These are phyloP conservation scores for Sinelater perroti DNA, from an alignment of 2,888 invertebrate genomes.

Conservation along the genomic window DNA sequence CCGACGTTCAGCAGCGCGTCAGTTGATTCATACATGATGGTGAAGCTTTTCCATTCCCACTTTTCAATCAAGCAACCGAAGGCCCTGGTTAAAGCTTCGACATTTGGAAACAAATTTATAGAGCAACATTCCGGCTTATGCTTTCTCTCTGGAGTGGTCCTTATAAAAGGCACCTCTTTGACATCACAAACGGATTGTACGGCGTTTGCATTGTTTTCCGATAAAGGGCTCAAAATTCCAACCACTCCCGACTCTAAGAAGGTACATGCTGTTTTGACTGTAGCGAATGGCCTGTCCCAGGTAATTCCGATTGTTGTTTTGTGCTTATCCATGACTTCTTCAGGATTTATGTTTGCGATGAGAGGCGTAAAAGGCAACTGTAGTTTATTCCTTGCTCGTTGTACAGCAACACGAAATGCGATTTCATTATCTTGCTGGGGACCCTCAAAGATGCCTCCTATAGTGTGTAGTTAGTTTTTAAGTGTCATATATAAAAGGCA, in stretches of 20 bases:
- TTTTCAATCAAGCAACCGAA: slow-evolving; percentile 75
- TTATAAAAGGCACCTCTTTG: slow-evolving; percentile 73
- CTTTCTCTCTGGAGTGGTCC: slow-evolving; percentile 65
- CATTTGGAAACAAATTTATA: slow-evolving; percentile 24
- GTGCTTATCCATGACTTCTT: slow-evolving; percentile 6
- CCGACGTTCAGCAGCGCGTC: slow-evolving; percentile 65
- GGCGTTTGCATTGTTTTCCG: slow-evolving; percentile 64
- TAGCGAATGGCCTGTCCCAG: slow-evolving; percentile 22
- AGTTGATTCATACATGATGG: slow-evolving; percentile 80
- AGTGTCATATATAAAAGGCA: background rate
- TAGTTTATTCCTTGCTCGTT: background rate
- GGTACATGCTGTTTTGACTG: slow-evolving; percentile 19
- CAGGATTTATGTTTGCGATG: slow-evolving; percentile 11
- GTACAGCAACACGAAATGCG: slow-evolving; percentile 18
- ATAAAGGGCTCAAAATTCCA: slow-evolving; percentile 70
- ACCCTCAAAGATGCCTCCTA: slow-evolving; percentile 27
- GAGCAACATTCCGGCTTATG: slow-evolving; percentile 73
- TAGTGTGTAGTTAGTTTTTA: background rate
- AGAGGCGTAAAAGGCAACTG: background rate
- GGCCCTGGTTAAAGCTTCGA: slow-evolving; percentile 59
- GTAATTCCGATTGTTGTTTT: background rate
- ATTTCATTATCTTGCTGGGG: slow-evolving; percentile 14
- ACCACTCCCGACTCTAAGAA: slow-evolving; percentile 58
- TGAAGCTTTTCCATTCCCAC: slow-evolving; percentile 85
- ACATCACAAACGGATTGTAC: slow-evolving; percentile 73